Base-by-base conservation (phyloP, 1,140 invertebrate species). In the Chrysopa pallens region DNA sequence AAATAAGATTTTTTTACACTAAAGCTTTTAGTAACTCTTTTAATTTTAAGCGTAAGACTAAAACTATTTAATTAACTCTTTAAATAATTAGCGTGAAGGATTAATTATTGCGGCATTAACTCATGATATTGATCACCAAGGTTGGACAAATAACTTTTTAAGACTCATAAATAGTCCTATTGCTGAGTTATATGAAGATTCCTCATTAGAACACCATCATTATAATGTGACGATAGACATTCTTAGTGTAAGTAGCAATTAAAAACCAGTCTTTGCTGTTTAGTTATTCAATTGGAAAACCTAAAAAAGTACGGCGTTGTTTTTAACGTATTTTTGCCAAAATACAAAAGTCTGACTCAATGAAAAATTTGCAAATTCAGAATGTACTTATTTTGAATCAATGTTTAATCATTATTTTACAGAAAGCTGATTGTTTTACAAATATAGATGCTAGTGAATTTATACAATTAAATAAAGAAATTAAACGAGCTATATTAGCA, bases 91-190 rank as follows among this genome's bases (percentile, higher is more conserved):
- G 17, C 59, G 56, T 5, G 56, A 63, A 43, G 62, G 61, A 0
- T 52, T 74, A 11, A 62, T 72, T 54, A 49, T 73, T 14, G 62
- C 68, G 4, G 63, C 67, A 0, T 47, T 72, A 1, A 67, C 69
- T 49, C 72, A 74, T 50, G 72, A 74, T 48, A 45, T 73, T 29
- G 70, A 74, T 50, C 70, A 73, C 50, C 61, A 61, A 0, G 72
- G 70, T 4, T 62, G 60, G 43, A 72, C 70, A 39, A 74, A 74
- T 52, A 72, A 68, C 49, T 73, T 64, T 54, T 53, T 74, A 2
- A 44, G 61, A 37, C 47, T 67, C 7, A 61, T 56, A 13, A 63
- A 68, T 37, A 61, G 71, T 44, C 59, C 60, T 6, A 52, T 73
- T 7, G 46, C 67, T 0, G 51, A 53, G 33, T 60, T 73, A 50